Base-by-base conservation (phyloP, 1,140 invertebrate species). In the Neodiprion pinetum region DNA sequence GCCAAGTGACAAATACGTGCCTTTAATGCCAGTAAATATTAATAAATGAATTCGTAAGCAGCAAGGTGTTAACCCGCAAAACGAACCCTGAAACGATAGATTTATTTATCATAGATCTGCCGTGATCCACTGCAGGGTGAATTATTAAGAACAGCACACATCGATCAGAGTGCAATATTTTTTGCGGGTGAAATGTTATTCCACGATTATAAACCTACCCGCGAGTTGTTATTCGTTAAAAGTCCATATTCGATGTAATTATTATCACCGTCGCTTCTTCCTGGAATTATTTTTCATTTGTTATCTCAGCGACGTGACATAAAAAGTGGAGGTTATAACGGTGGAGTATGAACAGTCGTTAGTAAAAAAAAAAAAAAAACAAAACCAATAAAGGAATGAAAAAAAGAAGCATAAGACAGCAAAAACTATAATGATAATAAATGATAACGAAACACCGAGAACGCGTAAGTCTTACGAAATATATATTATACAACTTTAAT, bases 1-100 rank as follows among this genome's bases (percentile, higher is more conserved):
- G 75, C 92, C 92, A 7, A 92, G 91, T 28, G 92, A 92, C 77
- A 92, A 92, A 80, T 92, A 92, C 76, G 80, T 88, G 49, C 88
- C 88, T 69, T 70, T 88, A 23, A 88, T 88, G 86, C 87, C 86
- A 14, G 65, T 87, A 11, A 87, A 84, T 78, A 72, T 85, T 23
- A 81, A 85, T 53, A 75, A 78, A 74, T 83, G 80, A 81, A 80
- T 76, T 75, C 75, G 74, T 66, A 79, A 77, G 74, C 74, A 79
- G 50, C 74, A 75, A 72, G 53, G 53, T 61, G 53, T 61, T 61
- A 61, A 61, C 53, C 53, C 53, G 7, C 53, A 61, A 61, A 17
- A 61, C n/a, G 11, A 61, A 61, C 53, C 11, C 11, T 61, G n/a
- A 17, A 61, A 61, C 53, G n/a, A 61, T 14, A 61, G 53, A 14